Percentiles rank a stretch among this genome's conserved stretches.
Conservation (phyloP, 2,113 vertebrate species). For the Mastomys coucha region DNA sequence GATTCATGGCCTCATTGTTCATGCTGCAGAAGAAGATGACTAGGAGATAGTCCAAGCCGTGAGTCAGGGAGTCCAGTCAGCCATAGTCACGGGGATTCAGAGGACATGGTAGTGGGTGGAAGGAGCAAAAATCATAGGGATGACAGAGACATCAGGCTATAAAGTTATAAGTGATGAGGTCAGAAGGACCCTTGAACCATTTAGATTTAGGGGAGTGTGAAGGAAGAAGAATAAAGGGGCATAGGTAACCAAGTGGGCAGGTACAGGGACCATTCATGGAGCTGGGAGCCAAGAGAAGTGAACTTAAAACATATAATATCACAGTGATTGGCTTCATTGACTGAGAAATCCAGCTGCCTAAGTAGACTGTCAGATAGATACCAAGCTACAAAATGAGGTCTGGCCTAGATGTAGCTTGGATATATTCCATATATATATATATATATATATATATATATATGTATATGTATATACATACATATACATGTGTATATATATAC, state of each 20-base stretch:
- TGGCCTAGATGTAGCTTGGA: not conserved
- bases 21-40: not conserved
- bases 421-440: too few relatives aligned
- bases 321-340: not conserved
- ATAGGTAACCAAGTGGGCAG: not conserved
- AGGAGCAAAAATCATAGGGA: not conserved
- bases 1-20: not conserved
- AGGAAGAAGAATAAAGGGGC: too few relatives aligned
- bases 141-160: not conserved
- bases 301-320: not conserved
- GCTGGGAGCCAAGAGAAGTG: not conserved
- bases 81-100: not conserved
- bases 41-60: not conserved
- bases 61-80: not conserved
- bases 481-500: too few relatives aligned
- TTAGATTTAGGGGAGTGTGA: not conserved
- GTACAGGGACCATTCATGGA: not conserved
- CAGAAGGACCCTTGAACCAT: not conserved
- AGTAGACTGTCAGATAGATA: not conserved
- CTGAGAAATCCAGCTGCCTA: not conserved
- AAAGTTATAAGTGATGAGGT: not conserved
- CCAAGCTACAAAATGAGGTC: not conserved
- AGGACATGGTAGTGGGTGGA: too few relatives aligned
- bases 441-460: fast-evolving
- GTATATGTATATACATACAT: fast-evolving